Conservation (phyloP, 2,113 vertebrate genomes). For the Sterrhoptilus dennistouni region DNA sequence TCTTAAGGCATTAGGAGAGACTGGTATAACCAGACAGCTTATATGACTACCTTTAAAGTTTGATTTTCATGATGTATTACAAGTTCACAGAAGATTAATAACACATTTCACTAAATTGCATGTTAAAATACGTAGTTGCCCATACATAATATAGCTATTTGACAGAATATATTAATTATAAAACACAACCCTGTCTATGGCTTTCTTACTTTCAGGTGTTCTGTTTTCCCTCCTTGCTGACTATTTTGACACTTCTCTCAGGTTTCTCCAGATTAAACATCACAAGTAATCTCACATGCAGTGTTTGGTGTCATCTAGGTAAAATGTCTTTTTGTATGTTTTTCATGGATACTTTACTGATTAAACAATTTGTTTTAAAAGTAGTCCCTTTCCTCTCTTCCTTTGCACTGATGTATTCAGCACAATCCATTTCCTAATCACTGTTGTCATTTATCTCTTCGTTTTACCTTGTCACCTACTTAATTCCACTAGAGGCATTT, state of each 20-base stretch:
- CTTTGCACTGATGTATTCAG: neutral
- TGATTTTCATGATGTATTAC: neutral
- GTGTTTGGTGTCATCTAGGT: neutral
- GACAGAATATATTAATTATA: conserved; percentile 6
- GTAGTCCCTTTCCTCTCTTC: neutral
- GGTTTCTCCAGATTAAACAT: neutral
- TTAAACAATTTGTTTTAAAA: neutral
- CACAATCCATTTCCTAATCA: neutral
- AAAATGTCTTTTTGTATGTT: neutral
- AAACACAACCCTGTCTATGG: neutral
- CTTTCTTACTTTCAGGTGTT: neutral
- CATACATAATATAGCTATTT: neutral
- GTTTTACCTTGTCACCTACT: conserved; percentile 72
- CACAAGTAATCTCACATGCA: neutral
- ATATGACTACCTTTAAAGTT: neutral
- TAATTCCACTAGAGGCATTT: conserved; percentile 70
- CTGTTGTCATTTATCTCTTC: conserved; percentile 67
- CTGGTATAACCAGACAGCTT: neutral
- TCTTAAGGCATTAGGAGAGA: neutral
- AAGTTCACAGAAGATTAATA: neutral
- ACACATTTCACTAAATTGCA: neutral
- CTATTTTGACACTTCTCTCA: neutral
- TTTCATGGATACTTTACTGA: neutral
- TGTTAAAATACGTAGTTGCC: neutral
- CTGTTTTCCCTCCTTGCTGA: neutral